These are phyloP conservation scores for Lepidurus apus DNA, from an alignment of 1,140 invertebrate species.

Conservation along the genomic window DNA sequence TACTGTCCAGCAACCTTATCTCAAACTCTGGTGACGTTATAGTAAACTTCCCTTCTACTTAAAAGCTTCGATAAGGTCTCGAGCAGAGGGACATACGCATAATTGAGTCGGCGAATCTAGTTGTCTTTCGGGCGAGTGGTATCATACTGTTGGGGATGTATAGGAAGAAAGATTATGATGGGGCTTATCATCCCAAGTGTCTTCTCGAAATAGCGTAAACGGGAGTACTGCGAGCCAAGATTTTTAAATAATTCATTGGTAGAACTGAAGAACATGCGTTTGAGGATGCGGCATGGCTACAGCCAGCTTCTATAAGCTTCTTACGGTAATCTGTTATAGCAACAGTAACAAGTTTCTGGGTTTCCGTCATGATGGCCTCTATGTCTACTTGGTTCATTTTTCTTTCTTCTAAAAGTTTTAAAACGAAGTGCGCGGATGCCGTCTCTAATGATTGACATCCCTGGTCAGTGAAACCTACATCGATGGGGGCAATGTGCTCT, in stretches of 20 bases:
- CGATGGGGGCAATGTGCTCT: not conserved
- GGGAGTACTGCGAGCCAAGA: not conserved
- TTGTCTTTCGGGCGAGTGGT: not conserved
- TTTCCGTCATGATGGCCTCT: not conserved
- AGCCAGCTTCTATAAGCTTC: not conserved
- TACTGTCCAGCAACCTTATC: conserved; percentile 1
- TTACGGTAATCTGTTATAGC: not conserved
- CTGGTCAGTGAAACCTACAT: not conserved
- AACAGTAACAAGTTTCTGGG: not conserved
- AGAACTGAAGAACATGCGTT: not conserved
- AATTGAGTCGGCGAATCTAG: not conserved
- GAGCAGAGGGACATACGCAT: not conserved
- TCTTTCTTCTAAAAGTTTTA: not conserved
- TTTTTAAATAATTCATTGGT: not conserved
- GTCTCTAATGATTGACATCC: not conserved
- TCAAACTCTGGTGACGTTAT: not conserved
- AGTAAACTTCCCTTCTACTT: not conserved
- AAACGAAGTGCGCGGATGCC: not conserved
- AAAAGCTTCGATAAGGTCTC: not conserved
- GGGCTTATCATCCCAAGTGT: not conserved
- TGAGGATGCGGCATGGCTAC: not conserved
- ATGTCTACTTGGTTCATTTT: not conserved
- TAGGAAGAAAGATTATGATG: not conserved
- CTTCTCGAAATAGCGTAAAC: not conserved
- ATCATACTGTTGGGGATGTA: not conserved